Conservation (phyloP, 2,888 invertebrate species). For the Pimpla rufipes region DNA sequence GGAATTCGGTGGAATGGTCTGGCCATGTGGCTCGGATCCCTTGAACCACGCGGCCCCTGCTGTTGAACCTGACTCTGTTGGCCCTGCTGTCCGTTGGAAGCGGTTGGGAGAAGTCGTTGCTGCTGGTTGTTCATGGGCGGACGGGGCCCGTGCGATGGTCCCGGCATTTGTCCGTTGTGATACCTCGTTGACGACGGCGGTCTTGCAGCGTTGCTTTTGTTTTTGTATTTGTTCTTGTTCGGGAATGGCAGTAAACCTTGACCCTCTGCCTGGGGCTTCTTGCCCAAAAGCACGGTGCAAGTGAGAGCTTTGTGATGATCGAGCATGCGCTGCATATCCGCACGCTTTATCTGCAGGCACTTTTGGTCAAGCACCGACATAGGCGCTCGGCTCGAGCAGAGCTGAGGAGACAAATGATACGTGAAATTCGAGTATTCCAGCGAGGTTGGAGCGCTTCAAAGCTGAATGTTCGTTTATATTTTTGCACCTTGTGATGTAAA, state of each 20-base stretch:
- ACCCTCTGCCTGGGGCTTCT: constrained; percentile 10
- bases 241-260: not conserved
- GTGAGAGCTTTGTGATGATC: constrained; percentile 17
- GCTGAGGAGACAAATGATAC: constrained; percentile 46
- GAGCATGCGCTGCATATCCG: constrained; percentile 20
- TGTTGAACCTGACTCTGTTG: not conserved
- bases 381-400: constrained; percentile 54
- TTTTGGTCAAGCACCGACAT: constrained; percentile 13
- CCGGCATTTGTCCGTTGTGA: not conserved
- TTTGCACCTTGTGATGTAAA: too few species aligned
- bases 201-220: not conserved
- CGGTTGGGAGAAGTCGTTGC: not conserved
- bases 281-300: constrained; percentile 49
- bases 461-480: too few species aligned
- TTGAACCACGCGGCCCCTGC: not conserved
- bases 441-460: too few species aligned
- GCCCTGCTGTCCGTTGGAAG: not conserved
- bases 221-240: not conserved
- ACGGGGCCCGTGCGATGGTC: not conserved
- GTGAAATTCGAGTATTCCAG: not conserved
- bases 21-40: too few species aligned
- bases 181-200: not conserved
- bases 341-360: constrained; percentile 12
- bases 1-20: too few species aligned
- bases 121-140: not conserved